A percentile compares a stretch with the other conserved stretches of the same genome.
Conservation (phyloP, 1,140 invertebrate genomes). For the Aethina tumida region DNA sequence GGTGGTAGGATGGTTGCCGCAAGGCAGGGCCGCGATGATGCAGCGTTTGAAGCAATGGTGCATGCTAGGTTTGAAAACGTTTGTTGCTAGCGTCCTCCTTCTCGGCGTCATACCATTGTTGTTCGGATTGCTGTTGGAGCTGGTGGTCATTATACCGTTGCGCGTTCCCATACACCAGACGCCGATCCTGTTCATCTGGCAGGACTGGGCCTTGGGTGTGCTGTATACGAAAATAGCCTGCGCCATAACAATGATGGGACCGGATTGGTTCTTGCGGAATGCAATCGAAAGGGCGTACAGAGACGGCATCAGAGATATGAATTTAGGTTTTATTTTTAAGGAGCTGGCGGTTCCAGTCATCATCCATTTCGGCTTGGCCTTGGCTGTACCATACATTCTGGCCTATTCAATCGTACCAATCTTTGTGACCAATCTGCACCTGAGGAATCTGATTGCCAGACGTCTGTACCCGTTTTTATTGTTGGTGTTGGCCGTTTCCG, state of each 20-base stretch:
- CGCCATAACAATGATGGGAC: slow-evolving; percentile 94
- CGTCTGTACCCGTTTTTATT: slow-evolving; percentile 86
- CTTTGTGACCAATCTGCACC: slow-evolving; percentile 59
- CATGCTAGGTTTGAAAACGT: slow-evolving; percentile 53
- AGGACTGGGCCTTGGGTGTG: slow-evolving; percentile 95
- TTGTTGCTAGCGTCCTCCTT: slow-evolving; percentile 66
- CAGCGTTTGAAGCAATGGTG: slow-evolving; percentile 68
- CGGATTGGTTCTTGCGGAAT: slow-evolving; percentile 85
- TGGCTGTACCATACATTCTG: slow-evolving; percentile 83
- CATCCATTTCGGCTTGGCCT: slow-evolving; percentile 71
- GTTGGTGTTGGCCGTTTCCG: slow-evolving; percentile 53
- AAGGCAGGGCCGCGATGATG: slow-evolving; percentile 69
- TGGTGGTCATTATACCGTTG: slow-evolving; percentile 85
- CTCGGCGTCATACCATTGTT: slow-evolving; percentile 87
- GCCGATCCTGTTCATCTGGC: slow-evolving; percentile 90
- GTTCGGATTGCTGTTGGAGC: slow-evolving; percentile 83
- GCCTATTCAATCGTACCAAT: slow-evolving; percentile 76
- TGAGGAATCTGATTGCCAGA: slow-evolving; percentile 70
- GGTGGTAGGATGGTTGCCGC: slow-evolving; percentile 76
- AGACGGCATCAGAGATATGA: slow-evolving; percentile 88
- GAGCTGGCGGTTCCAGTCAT: slow-evolving; percentile 85
- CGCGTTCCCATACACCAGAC: slow-evolving; percentile 90
- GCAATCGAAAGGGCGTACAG: slow-evolving; percentile 84
- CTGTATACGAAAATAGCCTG: slow-evolving; percentile 97
- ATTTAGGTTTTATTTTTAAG: slow-evolving; percentile 74